A percentile compares a stretch with the other conserved stretches of the same genome.
Evolutionary conservation across 2,113 vertebrate species (phyloP).

Genomic region (Shinisaurus crocodilurus): DNA sequence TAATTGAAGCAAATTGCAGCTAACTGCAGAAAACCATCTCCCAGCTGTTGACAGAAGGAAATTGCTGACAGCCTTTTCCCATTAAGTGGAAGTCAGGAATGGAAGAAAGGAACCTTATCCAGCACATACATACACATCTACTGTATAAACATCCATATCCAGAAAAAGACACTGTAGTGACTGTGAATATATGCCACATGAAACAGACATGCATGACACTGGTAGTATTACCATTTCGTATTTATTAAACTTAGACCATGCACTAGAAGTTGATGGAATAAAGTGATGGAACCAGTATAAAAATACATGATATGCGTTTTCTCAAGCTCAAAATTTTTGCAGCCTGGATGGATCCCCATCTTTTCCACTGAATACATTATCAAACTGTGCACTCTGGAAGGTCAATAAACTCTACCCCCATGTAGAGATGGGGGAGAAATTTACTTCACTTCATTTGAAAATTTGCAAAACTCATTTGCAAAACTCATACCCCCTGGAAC

Average conservation of each 20-base stretch:
- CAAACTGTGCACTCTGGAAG: not conserved
- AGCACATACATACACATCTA: not conserved
- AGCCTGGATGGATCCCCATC: not conserved
- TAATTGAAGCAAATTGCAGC: slow-evolving; percentile 85
- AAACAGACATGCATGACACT: not conserved
- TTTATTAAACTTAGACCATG: not conserved
- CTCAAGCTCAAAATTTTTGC: not conserved
- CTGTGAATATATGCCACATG: not conserved
- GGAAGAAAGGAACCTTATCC: slow-evolving; percentile 30
- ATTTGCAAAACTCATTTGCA: no score
- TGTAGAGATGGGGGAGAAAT: no score
- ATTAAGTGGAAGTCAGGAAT: slow-evolving; percentile 56
- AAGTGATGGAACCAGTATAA: not conserved
- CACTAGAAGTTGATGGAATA: not conserved
- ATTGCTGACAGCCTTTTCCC: slow-evolving; percentile 79
- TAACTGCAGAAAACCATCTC: slow-evolving; percentile 79
- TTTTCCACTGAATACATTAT: not conserved
- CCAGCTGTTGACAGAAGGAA: slow-evolving; percentile 81
- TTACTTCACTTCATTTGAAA: no score
- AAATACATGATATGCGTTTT: not conserved
- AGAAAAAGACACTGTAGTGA: accelerated
- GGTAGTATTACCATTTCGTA: not conserved
- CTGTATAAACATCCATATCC: not conserved
- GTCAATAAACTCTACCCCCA: not conserved
- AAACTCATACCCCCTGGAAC: no score